Evolutionary conservation across 2,113 vertebrate genomes (phyloP).

Genomic region (Chaenocephalus aceratus): DNA sequence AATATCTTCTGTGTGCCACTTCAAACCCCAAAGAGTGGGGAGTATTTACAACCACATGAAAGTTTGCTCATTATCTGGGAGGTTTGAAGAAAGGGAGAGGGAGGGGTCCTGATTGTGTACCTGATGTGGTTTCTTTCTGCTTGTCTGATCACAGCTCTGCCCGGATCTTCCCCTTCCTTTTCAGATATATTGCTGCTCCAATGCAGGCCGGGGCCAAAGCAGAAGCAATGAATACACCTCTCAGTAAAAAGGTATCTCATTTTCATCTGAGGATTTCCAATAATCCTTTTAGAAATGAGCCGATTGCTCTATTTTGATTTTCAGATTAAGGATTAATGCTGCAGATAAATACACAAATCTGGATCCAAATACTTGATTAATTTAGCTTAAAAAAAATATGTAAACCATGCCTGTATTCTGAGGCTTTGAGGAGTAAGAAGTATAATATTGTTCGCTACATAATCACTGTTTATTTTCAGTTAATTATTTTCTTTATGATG

Average conservation of each 20-base stretch:
- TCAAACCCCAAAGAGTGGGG: constrained; percentile 57
- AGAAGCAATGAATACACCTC: constrained; percentile 29
- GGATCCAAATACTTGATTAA: constrained; percentile 40
- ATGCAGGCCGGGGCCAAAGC: constrained; percentile 42
- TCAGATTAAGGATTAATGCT: constrained; percentile 59
- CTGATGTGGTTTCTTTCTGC: constrained; percentile 77
- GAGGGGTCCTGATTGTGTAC: constrained; percentile 77
- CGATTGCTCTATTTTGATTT: constrained; percentile 60
- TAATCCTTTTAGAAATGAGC: constrained; percentile 16
- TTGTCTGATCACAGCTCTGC: constrained; percentile 79
- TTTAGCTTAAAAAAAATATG: constrained; percentile 23
- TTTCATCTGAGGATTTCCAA: constrained; percentile 42
- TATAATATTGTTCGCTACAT: constrained; percentile 41
- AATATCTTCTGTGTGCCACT: constrained; percentile 74
- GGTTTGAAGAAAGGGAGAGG: constrained; percentile 54
- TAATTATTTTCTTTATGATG: constrained; percentile 30
- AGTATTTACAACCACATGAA: constrained; percentile 81
- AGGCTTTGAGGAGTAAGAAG: constrained; percentile 27
- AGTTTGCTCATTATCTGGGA: constrained; percentile 80
- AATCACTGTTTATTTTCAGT: constrained; percentile 57
- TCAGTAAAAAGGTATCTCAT: constrained; percentile 28
- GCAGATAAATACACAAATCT: constrained; percentile 54
- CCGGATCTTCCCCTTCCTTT: constrained; percentile 49
- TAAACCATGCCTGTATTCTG: constrained; percentile 25
- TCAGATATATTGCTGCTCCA: constrained; percentile 34